Evolutionary conservation across 2,113 vertebrate genomes (phyloP), one percentile per base, ranked within the genome.

Genomic region (Lepus timidus): DNA sequence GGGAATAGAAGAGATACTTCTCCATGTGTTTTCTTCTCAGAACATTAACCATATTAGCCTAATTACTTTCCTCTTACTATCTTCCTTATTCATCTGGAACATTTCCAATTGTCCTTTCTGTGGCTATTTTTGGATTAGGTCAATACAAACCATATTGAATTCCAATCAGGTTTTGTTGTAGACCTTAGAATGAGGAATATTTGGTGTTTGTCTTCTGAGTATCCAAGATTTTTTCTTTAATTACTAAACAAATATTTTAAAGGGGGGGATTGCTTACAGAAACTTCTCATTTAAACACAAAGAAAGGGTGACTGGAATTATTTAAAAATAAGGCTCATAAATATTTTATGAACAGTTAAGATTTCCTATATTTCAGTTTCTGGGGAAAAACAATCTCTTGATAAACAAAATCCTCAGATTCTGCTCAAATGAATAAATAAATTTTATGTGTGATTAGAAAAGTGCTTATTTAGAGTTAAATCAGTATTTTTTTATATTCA

Each of bases 41-140:
- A 93, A 92, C 81, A 94, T 93, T 94, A 94, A 97, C 62, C 92
- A 68, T 90, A 83, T 96, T 94, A 94, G 78, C 33, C 92, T 94
- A 95, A 79, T 94, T 93, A 67, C 11, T 9, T 27, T 85, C 19
- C 36, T 91, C 62, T 86, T 84, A 64, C 44, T 81, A 23, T 62
- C 70, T n/a, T 65, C 88, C 20, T 16, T 85, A 85, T 70, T 81
- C 78, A 74, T 82, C 44, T 94, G 82, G 68, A 90, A 70, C 36
- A 90, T 88, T 89, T 95, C 68, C 68, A 61, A 12, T 73, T 79
- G 14, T 82, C n/a, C 22, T 93, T 81, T 79, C 7, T 65, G 2
- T 85, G 61, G 58, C 25, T 95, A 67, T 68, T 83, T 97, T 92
- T 87, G 17, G 65, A 70, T 90, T 94, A 85, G 16, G 8, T 93